Base-by-base conservation (phyloP, 2,797 vertebrate genomes). In the Gymnothorax javanicus region DNA sequence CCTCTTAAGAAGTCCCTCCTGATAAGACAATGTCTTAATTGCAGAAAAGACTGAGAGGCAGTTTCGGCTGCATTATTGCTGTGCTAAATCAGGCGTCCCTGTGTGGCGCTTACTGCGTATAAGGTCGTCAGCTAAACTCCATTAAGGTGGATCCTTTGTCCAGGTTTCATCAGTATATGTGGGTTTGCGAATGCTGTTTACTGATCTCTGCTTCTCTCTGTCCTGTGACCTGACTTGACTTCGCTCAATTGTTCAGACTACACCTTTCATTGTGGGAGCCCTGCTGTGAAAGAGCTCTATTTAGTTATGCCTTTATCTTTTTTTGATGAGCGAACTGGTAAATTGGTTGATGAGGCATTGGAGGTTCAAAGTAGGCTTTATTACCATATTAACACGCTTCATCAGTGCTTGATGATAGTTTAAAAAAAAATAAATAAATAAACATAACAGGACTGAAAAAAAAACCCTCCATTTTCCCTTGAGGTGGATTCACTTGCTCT, bases 11-110 rank as follows among this genome's bases (percentile, higher is more conserved):
- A 81, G 17, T 56, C 50, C 50, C 50, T 81, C 77, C 52, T 56
- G 77, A 81, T 81, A 56, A 81, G 50, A 56, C 77, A 81, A 81
- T 56, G 77, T 56, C 77, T 81, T 81, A 81, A 81, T 81, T 81
- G 77, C 77, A 56, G 77, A 56, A 23, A 20, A 81, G 12, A 54
- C 77, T 23, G 77, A 23, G 50, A 43, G 73, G 73, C 33, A 20
- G 33, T 50, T 77, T 77, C 33, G 43, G 33, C 15, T 17, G 52
- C 52, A 23, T 81, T 81, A 81, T 81, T 81, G 77, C 77, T 8
- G 20, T 8, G 17, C 23, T 81, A 81, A 54, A 81, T 81, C 77
- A 81, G 77, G 17, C 77, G 23, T 81, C 77, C 77, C 50, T 81
- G 25, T 7, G 8, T 23, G 17, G 77, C 15, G 50, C 77, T 23